These are phyloP conservation scores for Geococcyx californianus DNA, from an alignment of 2,113 vertebrate genomes.

Conservation along the genomic window DNA sequence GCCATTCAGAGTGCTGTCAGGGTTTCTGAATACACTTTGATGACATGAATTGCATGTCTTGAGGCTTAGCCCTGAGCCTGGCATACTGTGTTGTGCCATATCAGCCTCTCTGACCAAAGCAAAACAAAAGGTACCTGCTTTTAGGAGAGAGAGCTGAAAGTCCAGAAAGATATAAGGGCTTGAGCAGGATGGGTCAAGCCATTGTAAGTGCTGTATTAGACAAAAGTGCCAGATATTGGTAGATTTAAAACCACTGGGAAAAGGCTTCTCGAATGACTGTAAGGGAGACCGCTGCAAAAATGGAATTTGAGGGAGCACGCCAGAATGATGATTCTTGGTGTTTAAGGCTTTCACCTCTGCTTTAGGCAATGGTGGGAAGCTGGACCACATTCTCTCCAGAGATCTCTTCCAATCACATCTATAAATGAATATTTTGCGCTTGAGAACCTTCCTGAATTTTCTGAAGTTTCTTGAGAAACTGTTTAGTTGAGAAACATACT, in stretches of 20 bases:
- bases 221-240: too few species aligned
- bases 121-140: neutral
- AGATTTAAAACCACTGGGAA: neutral
- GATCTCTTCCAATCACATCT: neutral
- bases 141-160: neutral
- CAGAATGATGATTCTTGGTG: neutral
- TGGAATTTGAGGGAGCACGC: neutral
- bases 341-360: neutral
- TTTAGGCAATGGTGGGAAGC: neutral
- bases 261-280: neutral
- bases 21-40: neutral
- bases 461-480: neutral
- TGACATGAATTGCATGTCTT: neutral
- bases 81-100: fast-evolving
- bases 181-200: neutral
- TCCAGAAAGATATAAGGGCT: neutral
- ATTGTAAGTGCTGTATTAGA: neutral
- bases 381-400: fast-evolving
- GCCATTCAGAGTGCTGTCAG: neutral
- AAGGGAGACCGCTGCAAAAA: neutral
- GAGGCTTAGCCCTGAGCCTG: neutral
- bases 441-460: neutral
- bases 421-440: neutral
- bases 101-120: neutral
- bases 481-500: neutral